A percentile compares a stretch with the other conserved stretches of the same genome.
These are phyloP conservation scores for Gorsachius goisagi DNA, from an alignment of 2,113 vertebrate species.

Conservation along the genomic window DNA sequence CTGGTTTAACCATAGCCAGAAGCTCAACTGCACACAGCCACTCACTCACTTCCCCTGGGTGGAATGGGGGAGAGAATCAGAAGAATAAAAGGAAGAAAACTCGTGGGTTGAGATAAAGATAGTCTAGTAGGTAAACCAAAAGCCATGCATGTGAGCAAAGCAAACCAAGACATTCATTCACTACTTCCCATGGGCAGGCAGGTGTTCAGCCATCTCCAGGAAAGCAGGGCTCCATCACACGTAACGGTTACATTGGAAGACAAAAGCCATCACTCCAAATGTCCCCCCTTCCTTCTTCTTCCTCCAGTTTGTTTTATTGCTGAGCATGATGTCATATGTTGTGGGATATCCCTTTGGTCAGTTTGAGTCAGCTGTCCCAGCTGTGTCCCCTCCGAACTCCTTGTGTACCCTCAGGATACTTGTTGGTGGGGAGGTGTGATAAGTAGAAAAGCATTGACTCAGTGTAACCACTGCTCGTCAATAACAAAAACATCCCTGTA, in stretches of 20 bases:
- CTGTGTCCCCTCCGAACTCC: neutral
- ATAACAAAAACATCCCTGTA: neutral
- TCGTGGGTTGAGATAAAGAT: neutral
- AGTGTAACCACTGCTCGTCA: neutral
- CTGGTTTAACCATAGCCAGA: neutral
- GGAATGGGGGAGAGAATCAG: neutral
- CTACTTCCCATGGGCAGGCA: neutral
- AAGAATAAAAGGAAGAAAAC: neutral
- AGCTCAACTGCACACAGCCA: neutral
- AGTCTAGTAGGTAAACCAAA: neutral
- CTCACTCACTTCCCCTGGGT: neutral
- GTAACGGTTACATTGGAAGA: neutral
- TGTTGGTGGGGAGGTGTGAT: fast-evolving
- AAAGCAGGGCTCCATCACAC: neutral
- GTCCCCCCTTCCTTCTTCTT: neutral
- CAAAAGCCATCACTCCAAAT: fast-evolving
- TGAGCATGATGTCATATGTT: neutral
- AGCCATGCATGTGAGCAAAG: neutral
- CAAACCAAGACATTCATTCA: neutral
- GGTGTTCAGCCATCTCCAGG: neutral
- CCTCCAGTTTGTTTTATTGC: neutral
- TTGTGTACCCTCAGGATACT: too few species aligned
- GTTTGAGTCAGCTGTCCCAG: neutral
- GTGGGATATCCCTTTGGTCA: neutral
- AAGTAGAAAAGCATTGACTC: neutral